Conservation (phyloP, 2,113 vertebrate species). For the Calidris pugnax region DNA sequence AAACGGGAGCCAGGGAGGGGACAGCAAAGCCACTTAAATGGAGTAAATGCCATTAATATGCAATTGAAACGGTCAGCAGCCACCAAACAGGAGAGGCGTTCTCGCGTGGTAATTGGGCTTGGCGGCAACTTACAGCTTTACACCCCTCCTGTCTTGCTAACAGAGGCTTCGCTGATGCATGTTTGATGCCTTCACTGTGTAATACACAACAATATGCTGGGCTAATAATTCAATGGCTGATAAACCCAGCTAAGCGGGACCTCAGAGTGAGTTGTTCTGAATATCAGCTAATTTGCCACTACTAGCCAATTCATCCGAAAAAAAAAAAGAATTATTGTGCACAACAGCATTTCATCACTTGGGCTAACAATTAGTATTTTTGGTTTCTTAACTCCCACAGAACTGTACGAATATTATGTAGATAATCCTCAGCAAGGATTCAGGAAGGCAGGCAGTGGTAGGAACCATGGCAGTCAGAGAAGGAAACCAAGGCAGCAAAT, state of each 20-base stretch:
- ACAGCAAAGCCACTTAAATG: neutral
- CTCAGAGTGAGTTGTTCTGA: neutral
- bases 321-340: neutral
- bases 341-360: neutral
- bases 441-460: neutral
- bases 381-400: neutral
- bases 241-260: conserved; percentile 2
- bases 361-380: neutral
- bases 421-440: neutral
- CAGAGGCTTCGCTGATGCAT: neutral
- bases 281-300: neutral
- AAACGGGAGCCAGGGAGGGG: rapidly evolving
- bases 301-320: neutral
- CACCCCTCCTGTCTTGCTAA: neutral
- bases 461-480: neutral
- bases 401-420: neutral
- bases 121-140: neutral
- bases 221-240: neutral
- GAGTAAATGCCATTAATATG: neutral
- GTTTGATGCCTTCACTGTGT: neutral
- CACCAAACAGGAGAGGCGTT: neutral
- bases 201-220: neutral
- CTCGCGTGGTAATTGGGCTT: neutral
- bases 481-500: neutral
- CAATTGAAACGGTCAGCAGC: neutral